Evolutionary conservation across 2,888 invertebrate species (phyloP).

Genomic region (Sipha maydis): DNA sequence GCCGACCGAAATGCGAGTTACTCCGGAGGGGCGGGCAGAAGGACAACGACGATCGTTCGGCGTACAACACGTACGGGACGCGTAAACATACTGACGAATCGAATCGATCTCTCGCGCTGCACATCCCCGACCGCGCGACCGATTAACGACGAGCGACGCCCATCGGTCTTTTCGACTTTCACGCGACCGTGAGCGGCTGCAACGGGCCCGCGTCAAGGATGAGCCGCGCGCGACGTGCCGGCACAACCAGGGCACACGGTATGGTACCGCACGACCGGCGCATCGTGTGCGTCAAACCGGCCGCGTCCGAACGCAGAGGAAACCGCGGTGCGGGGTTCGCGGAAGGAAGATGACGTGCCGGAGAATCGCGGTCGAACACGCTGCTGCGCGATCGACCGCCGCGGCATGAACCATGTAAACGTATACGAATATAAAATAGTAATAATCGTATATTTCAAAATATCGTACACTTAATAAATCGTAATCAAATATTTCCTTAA

Average conservation of each 20-base stretch:
- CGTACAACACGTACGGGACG: too few species aligned
- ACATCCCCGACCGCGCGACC: too few species aligned
- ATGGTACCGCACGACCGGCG: too few species aligned
- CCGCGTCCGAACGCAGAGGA: too few species aligned
- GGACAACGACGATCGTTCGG: neutral
- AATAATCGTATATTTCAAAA: conserved; percentile 5
- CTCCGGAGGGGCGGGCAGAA: neutral
- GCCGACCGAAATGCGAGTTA: neutral
- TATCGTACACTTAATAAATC: conserved; percentile 10
- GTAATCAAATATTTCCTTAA: neutral
- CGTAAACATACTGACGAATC: too few species aligned
- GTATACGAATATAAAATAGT: neutral
- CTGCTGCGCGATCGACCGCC: neutral
- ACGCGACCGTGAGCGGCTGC: neutral
- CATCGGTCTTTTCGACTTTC: conserved; percentile 58
- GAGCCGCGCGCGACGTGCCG: neutral
- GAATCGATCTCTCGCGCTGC: too few species aligned
- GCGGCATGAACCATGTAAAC: too few species aligned
- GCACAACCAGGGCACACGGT: too few species aligned
- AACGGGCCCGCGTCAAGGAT: neutral
- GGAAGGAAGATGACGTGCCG: too few species aligned
- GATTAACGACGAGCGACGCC: conserved; percentile 23
- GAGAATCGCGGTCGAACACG: too few species aligned
- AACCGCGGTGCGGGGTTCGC: too few species aligned
- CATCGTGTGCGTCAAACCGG: too few species aligned